Evolutionary conservation across 2,888 invertebrate genomes (phyloP), one percentile per base, ranked within the genome.

Genomic region (Agrochola lychnidis): DNA sequence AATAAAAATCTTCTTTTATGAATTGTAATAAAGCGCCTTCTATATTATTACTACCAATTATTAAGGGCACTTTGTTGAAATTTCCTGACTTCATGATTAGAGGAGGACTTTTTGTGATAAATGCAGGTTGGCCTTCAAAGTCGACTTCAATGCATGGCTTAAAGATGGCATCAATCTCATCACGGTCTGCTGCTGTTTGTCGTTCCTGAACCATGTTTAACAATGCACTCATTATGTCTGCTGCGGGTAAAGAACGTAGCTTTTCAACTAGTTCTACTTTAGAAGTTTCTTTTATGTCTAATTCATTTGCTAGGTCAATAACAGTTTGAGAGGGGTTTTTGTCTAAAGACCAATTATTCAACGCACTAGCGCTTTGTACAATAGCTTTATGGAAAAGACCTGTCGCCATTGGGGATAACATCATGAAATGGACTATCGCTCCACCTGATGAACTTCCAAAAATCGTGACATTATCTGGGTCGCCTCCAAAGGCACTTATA

Each of bases 401-500:
- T 30, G 91, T 83, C 9, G 97, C 96, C 94, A 96, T 95, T 2
- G 97, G 96, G 2, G 97, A 97, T 10, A 97, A 85, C 91, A 95
- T 95, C 92, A 97, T 93, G 36, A 94, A 92, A 86, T 97, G 97
- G 2, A 95, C 94, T 19, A 94, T 92, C 1, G 97, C 94, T 53
- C 94, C 97, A 16, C 97, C 97, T 3, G 96, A 90, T 79, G 96
- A 93, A 85, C 93, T 94, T 59, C 97, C 97, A 87, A 97, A 96
- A 84, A 97, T 92, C 12, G 97, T 97, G 1, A 97, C 94, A 88
- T 96, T 96, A 61, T 91, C 89, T 6, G 96, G 93, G 83, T 97
- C 95, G 22, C 97, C 97, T 75, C 97, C 96, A 90, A 97, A 97
- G 36, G 81, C 75, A 53, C 82, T 86, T 70, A 97, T 96, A 76